A percentile compares a stretch with the other conserved stretches of the same genome.
phyloP scores from a whole-genome alignment of 30 jellyfish, hydroid and myxozoan species.

The Aurelia aurita region DNA sequence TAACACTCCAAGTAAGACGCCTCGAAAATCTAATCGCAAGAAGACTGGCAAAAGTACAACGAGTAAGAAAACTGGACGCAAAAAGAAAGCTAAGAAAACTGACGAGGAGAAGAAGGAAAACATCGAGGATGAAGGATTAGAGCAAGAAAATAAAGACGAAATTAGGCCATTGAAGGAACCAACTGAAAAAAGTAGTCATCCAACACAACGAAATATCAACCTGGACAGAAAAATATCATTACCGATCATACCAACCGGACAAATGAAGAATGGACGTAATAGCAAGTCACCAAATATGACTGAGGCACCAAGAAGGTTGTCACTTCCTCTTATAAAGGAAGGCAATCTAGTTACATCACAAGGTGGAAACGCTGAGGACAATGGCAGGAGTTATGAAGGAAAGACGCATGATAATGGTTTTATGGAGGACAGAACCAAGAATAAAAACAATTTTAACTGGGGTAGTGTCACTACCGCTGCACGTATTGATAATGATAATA shows the following conservation, averaged over 20 bases:
- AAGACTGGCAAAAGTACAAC: neutral
- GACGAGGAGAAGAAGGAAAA: neutral
- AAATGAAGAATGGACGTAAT: neutral
- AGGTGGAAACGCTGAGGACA: neutral
- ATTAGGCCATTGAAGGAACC: neutral
- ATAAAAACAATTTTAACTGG: too few relatives aligned
- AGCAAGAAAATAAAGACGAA: neutral
- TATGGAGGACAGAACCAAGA: neutral
- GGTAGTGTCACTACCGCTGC: too few relatives aligned
- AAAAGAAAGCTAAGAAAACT: neutral
- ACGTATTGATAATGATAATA: neutral
- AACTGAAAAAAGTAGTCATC: neutral
- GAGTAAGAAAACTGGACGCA: neutral
- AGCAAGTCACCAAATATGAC: neutral
- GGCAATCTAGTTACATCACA: neutral
- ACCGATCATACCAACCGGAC: slow-evolving; percentile 5
- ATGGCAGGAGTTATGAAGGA: neutral
- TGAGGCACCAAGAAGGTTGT: neutral
- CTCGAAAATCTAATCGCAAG: too few relatives aligned
- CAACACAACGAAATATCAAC: neutral
- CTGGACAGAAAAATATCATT: slow-evolving; percentile 5
- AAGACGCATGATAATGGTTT: neutral
- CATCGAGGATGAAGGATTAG: neutral
- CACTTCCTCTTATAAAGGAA: slow-evolving; percentile 29
- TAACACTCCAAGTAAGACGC: too few relatives aligned